These are phyloP conservation scores for Aphelocoma californica DNA, from an alignment of 2,797 vertebrate species.

Conservation along the genomic window DNA sequence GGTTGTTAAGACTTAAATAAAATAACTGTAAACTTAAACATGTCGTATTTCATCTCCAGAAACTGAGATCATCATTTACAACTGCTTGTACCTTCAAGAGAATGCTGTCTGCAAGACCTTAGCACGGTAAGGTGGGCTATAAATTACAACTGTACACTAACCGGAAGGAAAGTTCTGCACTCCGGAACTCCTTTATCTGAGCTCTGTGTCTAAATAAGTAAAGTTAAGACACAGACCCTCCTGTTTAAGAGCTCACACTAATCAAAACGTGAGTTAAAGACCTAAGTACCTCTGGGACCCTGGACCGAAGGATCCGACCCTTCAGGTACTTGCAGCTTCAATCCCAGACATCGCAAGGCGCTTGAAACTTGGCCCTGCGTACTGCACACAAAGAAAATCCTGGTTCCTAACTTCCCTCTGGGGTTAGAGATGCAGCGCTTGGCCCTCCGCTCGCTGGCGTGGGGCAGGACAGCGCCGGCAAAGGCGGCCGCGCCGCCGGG, in stretches of 20 bases:
- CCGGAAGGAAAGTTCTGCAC: neutral
- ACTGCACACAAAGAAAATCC: neutral
- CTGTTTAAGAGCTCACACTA: neutral
- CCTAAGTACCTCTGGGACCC: neutral
- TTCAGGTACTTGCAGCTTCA: neutral
- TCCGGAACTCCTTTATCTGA: neutral
- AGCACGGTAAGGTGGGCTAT: neutral
- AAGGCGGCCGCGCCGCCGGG: neutral
- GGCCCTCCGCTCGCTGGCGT: fast-evolving
- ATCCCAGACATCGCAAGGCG: neutral
- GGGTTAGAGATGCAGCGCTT: fast-evolving
- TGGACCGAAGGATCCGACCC: neutral
- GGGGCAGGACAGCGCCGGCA: neutral
- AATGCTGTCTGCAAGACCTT: neutral
- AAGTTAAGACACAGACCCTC: neutral
- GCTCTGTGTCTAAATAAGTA: neutral
- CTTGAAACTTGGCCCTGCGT: neutral
- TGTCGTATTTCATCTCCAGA: neutral
- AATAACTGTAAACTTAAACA: neutral
- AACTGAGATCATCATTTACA: neutral
- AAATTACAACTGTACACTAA: constrained; percentile 20
- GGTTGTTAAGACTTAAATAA: neutral
- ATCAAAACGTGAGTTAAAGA: neutral
- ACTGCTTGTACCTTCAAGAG: neutral
- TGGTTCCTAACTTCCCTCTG: neutral